These are phyloP conservation scores for Parauchenoglanis ngamensis DNA, from an alignment of 2,797 vertebrate species.

Conservation along the genomic window DNA sequence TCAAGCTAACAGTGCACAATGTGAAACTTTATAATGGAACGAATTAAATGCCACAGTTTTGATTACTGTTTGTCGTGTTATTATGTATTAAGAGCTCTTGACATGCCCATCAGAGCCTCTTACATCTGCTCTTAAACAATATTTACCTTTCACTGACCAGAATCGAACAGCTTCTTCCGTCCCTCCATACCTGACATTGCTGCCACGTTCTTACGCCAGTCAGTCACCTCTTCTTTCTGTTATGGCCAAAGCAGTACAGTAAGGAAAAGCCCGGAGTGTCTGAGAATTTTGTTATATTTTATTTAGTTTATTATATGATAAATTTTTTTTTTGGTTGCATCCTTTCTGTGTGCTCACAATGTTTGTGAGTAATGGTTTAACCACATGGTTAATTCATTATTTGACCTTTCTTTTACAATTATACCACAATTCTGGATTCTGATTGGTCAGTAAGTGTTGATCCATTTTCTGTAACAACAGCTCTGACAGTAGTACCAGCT, in stretches of 20 bases:
- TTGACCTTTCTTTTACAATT: neutral
- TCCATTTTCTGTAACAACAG: neutral
- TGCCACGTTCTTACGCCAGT: conserved; percentile 66
- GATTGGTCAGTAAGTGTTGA: neutral
- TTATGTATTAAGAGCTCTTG: neutral
- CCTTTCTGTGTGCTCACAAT: neutral
- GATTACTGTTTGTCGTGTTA: neutral
- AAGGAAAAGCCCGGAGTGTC: neutral
- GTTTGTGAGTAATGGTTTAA: neutral
- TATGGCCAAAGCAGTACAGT: neutral
- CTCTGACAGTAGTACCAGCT: neutral
- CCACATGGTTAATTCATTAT: neutral
- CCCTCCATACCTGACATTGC: conserved; percentile 65
- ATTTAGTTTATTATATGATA: neutral
- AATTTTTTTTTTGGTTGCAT: neutral
- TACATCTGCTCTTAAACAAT: no score
- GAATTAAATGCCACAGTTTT: neutral
- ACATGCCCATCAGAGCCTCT: neutral
- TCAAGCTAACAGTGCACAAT: no score
- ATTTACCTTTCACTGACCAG: conserved; percentile 45
- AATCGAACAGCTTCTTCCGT: conserved; percentile 61
- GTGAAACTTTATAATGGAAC: neutral
- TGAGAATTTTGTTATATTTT: neutral
- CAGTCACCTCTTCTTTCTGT: conserved; percentile 62
- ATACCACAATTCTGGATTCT: neutral